Evolutionary conservation across 2,113 vertebrate species (phyloP).

Genomic region (Anser cygnoides): DNA sequence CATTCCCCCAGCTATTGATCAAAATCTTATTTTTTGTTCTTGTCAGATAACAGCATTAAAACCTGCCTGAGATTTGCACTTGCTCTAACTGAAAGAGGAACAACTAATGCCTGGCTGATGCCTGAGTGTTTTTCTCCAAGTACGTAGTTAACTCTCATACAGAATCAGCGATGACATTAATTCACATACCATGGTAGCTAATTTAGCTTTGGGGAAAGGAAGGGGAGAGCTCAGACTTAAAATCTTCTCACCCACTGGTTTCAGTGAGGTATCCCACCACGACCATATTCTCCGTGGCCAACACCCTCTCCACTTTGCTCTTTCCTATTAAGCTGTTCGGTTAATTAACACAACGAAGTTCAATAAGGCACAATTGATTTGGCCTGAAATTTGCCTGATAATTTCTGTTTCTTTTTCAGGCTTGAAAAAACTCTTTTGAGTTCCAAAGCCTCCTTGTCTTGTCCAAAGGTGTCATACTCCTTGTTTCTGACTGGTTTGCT

Average conservation of each 20-base stretch:
- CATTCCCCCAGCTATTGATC: background rate
- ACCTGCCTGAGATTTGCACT: background rate
- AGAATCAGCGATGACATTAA: rapidly evolving
- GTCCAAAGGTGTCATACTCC: background rate
- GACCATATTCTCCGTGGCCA: background rate
- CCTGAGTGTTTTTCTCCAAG: no score
- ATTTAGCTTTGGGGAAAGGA: background rate
- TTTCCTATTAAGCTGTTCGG: background rate
- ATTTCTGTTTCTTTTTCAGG: background rate
- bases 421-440: background rate
- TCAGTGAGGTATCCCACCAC: background rate
- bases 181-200: rapidly evolving
- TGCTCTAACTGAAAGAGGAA: background rate
- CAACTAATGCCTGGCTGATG: rapidly evolving
- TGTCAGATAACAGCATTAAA: background rate
- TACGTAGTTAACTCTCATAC: rapidly evolving
- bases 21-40: background rate
- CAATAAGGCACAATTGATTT: background rate
- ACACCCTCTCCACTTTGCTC: background rate
- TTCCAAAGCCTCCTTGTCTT: background rate
- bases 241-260: background rate
- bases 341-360: background rate
- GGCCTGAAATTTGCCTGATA: background rate
- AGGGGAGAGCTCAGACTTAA: background rate
- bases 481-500: background rate